Base-by-base conservation (phyloP, 2,797 vertebrate genomes). In the Syndactyla subalaris region DNA sequence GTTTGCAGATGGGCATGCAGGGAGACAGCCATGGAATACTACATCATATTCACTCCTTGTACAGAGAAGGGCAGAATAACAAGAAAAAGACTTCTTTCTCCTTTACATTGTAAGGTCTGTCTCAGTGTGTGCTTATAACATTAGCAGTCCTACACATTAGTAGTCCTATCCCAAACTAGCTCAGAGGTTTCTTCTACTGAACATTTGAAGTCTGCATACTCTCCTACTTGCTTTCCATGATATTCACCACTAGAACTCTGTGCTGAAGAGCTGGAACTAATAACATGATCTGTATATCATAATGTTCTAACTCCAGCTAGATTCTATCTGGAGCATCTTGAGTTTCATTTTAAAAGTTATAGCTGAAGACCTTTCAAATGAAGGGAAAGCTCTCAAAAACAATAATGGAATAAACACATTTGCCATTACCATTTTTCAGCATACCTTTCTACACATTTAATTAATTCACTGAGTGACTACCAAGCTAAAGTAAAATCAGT, bases 41-140 rank as follows among this genome's bases (percentile, higher is more conserved):
- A 6, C 11, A 14, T 34, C 67, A 24, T 22, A 41, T 5, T 61
- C 57, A 36, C 19, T 81, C 27, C 24, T 38, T 0, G 0, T 8
- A 45, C 0, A 70, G 26, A 89, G 29, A 32, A 36, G n/a, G 48
- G 17, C 26, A 92, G 41, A 91, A 6, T 16, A 74, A 75, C 41
- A 91, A 21, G 36, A 77, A 73, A 75, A 55, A 48, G 43, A 20
- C 39, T 57, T 14, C 23, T 59, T 14, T 46, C 34, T 66, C 30
- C 22, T 72, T 38, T 45, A 38, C 2, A 1, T 24, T 63, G 12
- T 55, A 59, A 77, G 22, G 14, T 41, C 9, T 36, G 14, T 74
- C 66, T 55, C 22, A 48, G 7, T 5, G 5, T 20, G 5, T 72
- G 21, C 14, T 36, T 75, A 75, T 29, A 15, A 58, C 14, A 54